Evolutionary conservation across 2,797 vertebrate genomes (phyloP).

Genomic region (Microctenopoma stevenorrisi): DNA sequence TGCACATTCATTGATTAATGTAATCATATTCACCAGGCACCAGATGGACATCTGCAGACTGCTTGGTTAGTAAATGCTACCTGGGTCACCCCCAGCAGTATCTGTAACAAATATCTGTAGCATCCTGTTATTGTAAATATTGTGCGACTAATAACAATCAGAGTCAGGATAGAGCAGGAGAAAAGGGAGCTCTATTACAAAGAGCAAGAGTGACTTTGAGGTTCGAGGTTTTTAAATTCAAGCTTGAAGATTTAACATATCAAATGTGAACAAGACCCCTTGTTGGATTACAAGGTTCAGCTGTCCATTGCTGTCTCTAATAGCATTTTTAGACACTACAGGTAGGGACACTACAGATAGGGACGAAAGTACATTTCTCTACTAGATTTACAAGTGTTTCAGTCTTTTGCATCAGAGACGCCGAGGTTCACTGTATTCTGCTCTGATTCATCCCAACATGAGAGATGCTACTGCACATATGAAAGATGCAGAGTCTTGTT

Average conservation of each 20-base stretch:
- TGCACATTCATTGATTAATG: neutral
- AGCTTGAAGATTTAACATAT: neutral
- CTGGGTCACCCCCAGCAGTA: conserved; percentile 24
- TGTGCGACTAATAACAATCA: conserved; percentile 48
- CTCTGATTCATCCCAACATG: conserved; percentile 59
- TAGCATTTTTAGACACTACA: neutral
- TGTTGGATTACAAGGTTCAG: conserved; percentile 1
- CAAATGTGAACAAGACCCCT: conserved; percentile 7
- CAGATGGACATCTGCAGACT: conserved; percentile 4
- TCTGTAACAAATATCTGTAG: conserved; percentile 42
- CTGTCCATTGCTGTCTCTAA: conserved; percentile 1
- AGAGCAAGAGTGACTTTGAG: conserved; percentile 23
- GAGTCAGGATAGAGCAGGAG: conserved; percentile 42
- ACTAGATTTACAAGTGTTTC: conserved; percentile 63
- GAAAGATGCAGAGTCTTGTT: conserved; percentile 60
- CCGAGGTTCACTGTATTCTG: conserved; percentile 43
- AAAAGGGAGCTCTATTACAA: conserved; percentile 17
- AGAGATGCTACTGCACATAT: conserved; percentile 61
- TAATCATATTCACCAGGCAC: neutral
- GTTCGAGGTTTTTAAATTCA: conserved; percentile 7
- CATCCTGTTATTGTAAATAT: conserved; percentile 44
- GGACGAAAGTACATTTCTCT: conserved; percentile 29
- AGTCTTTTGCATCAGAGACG: conserved; percentile 73
- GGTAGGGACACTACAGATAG: neutral
- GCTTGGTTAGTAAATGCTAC: neutral